These are phyloP conservation scores for Platycheirus rosarum DNA, from an alignment of 2,888 invertebrate genomes.

Conservation along the genomic window DNA sequence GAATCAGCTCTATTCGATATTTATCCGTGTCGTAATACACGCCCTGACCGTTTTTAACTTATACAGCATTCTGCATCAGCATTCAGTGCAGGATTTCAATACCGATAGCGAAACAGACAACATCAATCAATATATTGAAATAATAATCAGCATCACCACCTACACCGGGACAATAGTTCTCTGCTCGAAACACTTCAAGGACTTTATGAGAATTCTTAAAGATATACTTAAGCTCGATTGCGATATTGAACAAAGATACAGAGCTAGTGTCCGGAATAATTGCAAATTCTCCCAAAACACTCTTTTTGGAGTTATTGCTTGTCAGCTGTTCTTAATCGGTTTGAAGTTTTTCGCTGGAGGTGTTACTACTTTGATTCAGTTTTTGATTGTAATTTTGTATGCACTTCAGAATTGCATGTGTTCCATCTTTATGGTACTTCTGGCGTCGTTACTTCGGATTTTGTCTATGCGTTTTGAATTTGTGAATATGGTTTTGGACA, in stretches of 20 bases:
- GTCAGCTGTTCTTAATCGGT: constrained; percentile 78
- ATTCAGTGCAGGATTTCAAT: constrained; percentile 76
- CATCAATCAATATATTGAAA: constrained; percentile 80
- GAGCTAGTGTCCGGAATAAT: constrained; percentile 75
- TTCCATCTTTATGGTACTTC: constrained; percentile 78
- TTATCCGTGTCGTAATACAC: constrained; percentile 77
- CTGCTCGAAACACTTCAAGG: constrained; percentile 77
- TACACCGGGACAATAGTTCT: constrained; percentile 78
- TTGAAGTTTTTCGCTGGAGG: constrained; percentile 72
- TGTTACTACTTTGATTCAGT: constrained; percentile 65
- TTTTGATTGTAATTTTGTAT: constrained; percentile 77
- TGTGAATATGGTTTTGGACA: constrained; percentile 78
- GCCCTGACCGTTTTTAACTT: constrained; percentile 78
- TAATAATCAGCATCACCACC: constrained; percentile 78
- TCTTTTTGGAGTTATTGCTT: constrained; percentile 76
- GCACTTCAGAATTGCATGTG: constrained; percentile 79
- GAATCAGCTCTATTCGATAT: constrained; percentile 78
- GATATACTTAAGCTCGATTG: constrained; percentile 79
- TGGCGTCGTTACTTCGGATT: constrained; percentile 78
- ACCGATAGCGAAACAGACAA: constrained; percentile 78
- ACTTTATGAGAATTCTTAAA: constrained; percentile 78
- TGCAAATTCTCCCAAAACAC: constrained; percentile 77
- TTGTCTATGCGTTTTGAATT: constrained; percentile 78
- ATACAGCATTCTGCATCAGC: constrained; percentile 77
- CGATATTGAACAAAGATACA: constrained; percentile 78